Percentiles rank a stretch among this genome's conserved stretches.
These are phyloP conservation scores for Metopia argyrocephala DNA, from an alignment of 2,888 invertebrate genomes.

Conservation along the genomic window DNA sequence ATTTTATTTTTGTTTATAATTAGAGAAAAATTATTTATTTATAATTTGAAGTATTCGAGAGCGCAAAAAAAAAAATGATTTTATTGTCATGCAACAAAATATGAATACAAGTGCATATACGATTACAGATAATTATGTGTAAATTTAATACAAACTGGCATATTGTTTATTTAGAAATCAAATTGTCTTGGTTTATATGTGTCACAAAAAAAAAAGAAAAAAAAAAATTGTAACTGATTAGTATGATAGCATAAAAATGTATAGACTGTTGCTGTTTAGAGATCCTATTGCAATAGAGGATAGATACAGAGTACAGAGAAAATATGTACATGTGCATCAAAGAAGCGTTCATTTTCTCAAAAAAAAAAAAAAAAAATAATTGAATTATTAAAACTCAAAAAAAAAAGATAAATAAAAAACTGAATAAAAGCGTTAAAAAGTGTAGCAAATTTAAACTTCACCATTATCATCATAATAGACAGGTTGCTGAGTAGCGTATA, in stretches of 20 bases:
- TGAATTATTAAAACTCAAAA: neutral
- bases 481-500: constrained; percentile 13
- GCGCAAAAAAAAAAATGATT: neutral
- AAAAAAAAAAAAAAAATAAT: constrained; percentile 4
- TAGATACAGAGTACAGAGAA: neutral
- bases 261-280: neutral
- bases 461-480: constrained; percentile 18
- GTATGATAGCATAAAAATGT: neutral
- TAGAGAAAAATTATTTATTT: no score
- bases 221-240: constrained; percentile 10
- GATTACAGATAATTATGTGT: constrained; percentile 13
- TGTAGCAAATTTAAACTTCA: constrained; percentile 47
- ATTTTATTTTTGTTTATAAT: no score
- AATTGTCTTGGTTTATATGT: neutral
- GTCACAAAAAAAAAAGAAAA: constrained; percentile 2
- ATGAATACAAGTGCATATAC: neutral
- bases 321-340: neutral
- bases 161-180: neutral
- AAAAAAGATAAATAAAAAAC: constrained; percentile 26
- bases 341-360: constrained; percentile 5
- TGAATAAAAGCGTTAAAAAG: constrained; percentile 45
- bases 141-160: constrained; percentile 5
- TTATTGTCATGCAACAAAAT: constrained; percentile 4
- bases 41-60: no score
- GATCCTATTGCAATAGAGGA: constrained; percentile 28